phyloP scores from a whole-genome alignment of 2,888 invertebrate genomes.

The Trissonchulus sp. region DNA sequence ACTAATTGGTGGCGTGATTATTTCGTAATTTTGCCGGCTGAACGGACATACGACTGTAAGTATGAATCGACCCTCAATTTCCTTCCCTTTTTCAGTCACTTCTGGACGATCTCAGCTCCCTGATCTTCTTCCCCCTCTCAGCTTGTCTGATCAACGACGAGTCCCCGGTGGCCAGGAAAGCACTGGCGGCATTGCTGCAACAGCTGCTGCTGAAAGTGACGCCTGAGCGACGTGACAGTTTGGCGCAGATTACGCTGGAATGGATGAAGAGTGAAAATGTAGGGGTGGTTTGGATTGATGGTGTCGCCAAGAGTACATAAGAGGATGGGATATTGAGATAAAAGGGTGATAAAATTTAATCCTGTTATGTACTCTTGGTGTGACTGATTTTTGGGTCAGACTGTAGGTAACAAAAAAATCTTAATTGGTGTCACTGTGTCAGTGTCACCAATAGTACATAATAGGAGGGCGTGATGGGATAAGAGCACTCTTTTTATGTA shows the following conservation, averaged over 20 bases:
- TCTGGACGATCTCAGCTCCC: constrained; percentile 61
- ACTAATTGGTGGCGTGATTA: too few relatives aligned
- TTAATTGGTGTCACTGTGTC: too few relatives aligned
- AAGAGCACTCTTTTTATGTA: too few relatives aligned
- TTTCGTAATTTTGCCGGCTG: too few relatives aligned
- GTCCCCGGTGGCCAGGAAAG: constrained; percentile 67
- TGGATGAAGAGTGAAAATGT: constrained; percentile 67
- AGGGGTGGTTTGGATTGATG: not conserved
- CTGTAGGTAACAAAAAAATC: too few relatives aligned
- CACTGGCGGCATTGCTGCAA: constrained; percentile 67
- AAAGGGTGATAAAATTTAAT: too few relatives aligned
- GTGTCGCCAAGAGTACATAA: not conserved
- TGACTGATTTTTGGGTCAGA: too few relatives aligned
- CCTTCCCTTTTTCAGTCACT: constrained; percentile 59
- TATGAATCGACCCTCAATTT: too few relatives aligned
- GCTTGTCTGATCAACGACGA: constrained; percentile 73
- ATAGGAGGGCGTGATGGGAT: too few relatives aligned
- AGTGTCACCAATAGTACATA: too few relatives aligned
- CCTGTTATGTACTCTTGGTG: not conserved
- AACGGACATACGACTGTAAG: too few relatives aligned
- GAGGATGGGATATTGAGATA: not conserved
- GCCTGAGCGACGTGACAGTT: constrained; percentile 61
- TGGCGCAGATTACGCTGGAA: constrained; percentile 66
- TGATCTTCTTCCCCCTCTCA: constrained; percentile 70
- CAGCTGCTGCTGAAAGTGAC: constrained; percentile 60